Evolutionary conservation across 2,113 vertebrate species (phyloP).

Genomic region (Nematolebias whitei): DNA sequence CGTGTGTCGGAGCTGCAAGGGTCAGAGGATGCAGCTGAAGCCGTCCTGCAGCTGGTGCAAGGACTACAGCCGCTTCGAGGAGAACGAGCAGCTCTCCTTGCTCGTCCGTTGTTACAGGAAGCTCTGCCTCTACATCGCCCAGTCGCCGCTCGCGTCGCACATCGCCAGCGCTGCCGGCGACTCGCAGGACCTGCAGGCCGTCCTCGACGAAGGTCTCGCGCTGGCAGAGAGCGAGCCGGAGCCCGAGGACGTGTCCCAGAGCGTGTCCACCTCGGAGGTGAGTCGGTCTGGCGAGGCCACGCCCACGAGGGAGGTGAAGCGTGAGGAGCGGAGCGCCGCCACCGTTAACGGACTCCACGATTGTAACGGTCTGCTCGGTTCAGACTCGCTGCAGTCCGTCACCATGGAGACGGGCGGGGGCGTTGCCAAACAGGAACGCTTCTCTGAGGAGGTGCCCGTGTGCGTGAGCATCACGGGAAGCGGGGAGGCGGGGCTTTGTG

Average conservation of each 20-base stretch:
- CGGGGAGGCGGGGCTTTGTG: constrained; percentile 82
- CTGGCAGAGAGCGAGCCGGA: constrained; percentile 82
- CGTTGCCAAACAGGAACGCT: constrained; percentile 85
- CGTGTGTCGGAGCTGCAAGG: constrained; percentile 96
- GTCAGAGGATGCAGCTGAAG: constrained; percentile 99
- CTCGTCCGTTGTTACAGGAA: constrained; percentile 97
- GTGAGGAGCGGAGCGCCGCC: constrained; percentile 67
- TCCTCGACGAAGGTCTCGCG: constrained; percentile 90
- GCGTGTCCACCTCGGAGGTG: constrained; percentile 85
- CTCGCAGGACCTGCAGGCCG: constrained; percentile 90
- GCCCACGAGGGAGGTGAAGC: constrained; percentile 43
- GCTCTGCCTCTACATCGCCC: constrained; percentile 94
- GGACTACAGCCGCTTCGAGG: constrained; percentile 97
- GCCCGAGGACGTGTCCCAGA: constrained; percentile 79
- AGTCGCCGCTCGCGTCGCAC: constrained; percentile 90
- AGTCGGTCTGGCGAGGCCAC: constrained; percentile 2
- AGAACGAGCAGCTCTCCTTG: constrained; percentile 94
- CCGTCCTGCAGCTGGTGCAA: constrained; percentile 99
- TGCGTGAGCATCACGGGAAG: constrained; percentile 84
- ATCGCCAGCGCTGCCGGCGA: constrained; percentile 90
- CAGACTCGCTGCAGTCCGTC: constrained; percentile 83
- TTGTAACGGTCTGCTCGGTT: constrained; percentile 88
- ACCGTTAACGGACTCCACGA: constrained; percentile 89
- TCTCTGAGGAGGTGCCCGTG: constrained; percentile 84
- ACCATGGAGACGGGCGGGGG: constrained; percentile 82